phyloP scores from a whole-genome alignment of 2,797 vertebrate species.

The Gymnoscopelus microlampas region DNA sequence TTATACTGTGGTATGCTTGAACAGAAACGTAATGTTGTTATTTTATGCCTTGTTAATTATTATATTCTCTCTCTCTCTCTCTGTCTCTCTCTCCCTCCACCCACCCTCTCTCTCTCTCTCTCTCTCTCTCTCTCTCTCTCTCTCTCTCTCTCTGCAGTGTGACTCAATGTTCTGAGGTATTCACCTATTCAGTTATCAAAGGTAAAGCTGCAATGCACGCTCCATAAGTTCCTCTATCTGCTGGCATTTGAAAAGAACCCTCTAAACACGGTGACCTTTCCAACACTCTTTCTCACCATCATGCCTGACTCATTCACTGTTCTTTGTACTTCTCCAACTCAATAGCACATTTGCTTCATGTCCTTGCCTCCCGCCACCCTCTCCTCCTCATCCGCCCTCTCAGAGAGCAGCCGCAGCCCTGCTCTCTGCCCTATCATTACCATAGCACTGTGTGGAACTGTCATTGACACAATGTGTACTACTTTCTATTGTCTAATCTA shows the following conservation, averaged over 20 bases:
- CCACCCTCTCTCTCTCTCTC: too few species aligned
- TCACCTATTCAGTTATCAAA: constrained; percentile 34
- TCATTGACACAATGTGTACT: neutral
- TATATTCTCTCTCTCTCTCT: neutral
- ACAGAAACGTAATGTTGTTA: too few species aligned
- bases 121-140: constrained; percentile 5
- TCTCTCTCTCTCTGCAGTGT: constrained; percentile 11
- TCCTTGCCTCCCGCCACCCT: constrained; percentile 42
- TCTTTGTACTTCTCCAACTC: constrained; percentile 64
- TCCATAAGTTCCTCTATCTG: constrained; percentile 46
- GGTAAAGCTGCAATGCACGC: constrained; percentile 31
- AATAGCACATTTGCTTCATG: constrained; percentile 48
- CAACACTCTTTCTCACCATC: constrained; percentile 43
- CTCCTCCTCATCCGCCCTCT: constrained; percentile 69
- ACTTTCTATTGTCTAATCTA: too few species aligned
- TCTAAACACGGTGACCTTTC: constrained; percentile 60
- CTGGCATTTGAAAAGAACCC: constrained; percentile 53
- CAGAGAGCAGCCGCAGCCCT: constrained; percentile 41
- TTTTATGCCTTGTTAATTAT: neutral
- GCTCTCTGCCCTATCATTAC: constrained; percentile 55
- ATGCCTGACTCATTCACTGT: constrained; percentile 65
- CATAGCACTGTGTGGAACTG: neutral
- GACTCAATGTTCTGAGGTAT: constrained; percentile 39
- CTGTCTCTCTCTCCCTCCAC: neutral
- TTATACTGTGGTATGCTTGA: too few species aligned